Base-by-base conservation (phyloP, 2,888 invertebrate genomes). In the Protonemura montana region DNA sequence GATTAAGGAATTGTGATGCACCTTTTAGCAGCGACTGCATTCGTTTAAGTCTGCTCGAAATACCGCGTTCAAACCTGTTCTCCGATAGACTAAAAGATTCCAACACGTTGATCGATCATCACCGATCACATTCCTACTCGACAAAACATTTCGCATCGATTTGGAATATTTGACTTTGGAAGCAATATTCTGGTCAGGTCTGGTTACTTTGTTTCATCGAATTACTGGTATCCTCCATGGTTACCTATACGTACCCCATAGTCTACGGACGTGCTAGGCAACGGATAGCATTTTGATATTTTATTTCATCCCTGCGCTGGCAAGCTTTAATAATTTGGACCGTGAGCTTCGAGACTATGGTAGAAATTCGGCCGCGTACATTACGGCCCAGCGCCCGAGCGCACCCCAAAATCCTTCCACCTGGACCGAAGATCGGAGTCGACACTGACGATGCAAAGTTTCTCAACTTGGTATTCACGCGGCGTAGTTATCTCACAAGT, bases 401-500 rank as follows among this genome's bases (percentile, higher is more conserved):
- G 59, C 59, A 1, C 59, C 59, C 21, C 59, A 10, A 59, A 59
- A 59, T 59, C 59, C 59, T 59, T 21, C 59, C 59, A 59, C 59
- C 59, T 59, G 59, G 59, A 59, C 59, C 59, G 3, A 59, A 59
- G 59, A 59, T 59, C 59, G 59, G 59, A 59, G 59, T 59, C 59
- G 59, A 59, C 59, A 59, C 59, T 59, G 59, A 59, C 59, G 59
- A 59, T 21, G 59, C 59, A 59, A 59, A 59, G 59, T 59, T 59
- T 21, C 16, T 21, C 59, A 59, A 59, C 59, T 59, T 59, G 59
- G 59, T 59, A 59, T 59, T 59, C 59, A 59, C 59, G 7, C 59
- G 3, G 16, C 59, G 59, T 59, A 59, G 59, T 59, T 59, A 59
- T 59, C 59, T 59, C 59, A 21, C 59, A 59, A 59, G 59, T 59